A percentile compares a stretch with the other conserved stretches of the same genome.
Evolutionary conservation across 2,113 vertebrate genomes (phyloP).

Genomic region (Pycnonotus jocosus): DNA sequence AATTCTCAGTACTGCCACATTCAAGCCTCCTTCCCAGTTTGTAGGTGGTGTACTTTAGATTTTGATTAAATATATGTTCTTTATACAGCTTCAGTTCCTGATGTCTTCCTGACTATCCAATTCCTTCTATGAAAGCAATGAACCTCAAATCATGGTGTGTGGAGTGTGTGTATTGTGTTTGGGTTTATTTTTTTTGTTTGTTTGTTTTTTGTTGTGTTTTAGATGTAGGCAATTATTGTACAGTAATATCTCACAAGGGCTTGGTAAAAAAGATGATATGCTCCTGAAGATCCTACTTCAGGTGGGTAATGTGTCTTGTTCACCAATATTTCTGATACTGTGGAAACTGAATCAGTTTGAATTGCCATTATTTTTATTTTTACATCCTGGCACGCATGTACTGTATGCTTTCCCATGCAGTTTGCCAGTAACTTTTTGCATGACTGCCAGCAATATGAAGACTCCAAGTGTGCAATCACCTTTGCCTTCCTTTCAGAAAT

Average conservation of each 20-base stretch:
- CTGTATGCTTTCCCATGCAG: conserved; percentile 15
- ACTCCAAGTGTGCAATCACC: neutral
- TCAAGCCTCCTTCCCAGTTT: neutral
- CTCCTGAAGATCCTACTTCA: neutral
- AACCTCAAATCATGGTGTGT: neutral
- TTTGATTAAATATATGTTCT: neutral
- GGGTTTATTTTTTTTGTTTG: neutral
- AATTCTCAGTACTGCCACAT: neutral
- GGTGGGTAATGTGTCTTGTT: neutral
- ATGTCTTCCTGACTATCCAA: neutral
- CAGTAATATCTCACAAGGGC: neutral
- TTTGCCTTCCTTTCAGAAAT: conserved; percentile 23
- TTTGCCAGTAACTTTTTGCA: conserved; percentile 28
- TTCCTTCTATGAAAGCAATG: neutral
- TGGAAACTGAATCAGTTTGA: neutral
- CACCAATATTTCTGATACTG: neutral
- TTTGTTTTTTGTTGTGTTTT: neutral
- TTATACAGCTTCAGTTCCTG: neutral
- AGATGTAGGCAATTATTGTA: neutral
- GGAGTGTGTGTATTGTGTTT: neutral
- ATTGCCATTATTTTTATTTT: neutral
- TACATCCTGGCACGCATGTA: neutral
- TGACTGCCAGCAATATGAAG: neutral
- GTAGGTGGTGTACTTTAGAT: neutral
- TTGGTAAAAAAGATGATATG: neutral